These are phyloP conservation scores for Oryzias celebensis DNA, from an alignment of 2,113 vertebrate species.

Conservation along the genomic window DNA sequence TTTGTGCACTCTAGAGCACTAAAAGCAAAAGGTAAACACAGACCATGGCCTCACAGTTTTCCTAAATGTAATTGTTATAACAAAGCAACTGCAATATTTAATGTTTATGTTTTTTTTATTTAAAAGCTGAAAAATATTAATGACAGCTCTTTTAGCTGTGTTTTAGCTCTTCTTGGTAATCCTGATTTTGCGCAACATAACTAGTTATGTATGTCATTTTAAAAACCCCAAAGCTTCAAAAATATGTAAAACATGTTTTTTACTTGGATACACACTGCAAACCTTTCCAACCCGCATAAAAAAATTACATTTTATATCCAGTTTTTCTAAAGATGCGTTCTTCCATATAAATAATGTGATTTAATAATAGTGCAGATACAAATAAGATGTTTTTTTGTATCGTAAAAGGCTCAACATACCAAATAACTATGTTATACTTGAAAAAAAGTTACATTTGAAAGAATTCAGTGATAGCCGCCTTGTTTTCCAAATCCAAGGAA, in stretches of 20 bases:
- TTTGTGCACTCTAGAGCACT: background rate
- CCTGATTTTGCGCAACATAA: constrained; percentile 16
- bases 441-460: too few relatives aligned
- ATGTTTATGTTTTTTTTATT: background rate
- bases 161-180: constrained; percentile 1
- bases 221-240: constrained; percentile 12
- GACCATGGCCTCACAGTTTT: background rate
- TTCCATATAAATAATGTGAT: too few relatives aligned
- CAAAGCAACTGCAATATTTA: too few relatives aligned
- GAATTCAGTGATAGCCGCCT: too few relatives aligned
- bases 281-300: constrained; percentile 24
- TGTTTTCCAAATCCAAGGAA: too few relatives aligned
- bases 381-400: too few relatives aligned
- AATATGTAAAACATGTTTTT: constrained; percentile 5
- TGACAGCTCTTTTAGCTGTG: too few relatives aligned
- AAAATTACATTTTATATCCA: constrained; percentile 1
- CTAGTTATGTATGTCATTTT: background rate
- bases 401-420: too few relatives aligned
- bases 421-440: too few relatives aligned
- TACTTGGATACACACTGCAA: constrained; percentile 11
- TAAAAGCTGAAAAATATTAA: background rate
- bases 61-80: too few relatives aligned
- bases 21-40: background rate
- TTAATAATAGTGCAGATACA: too few relatives aligned
- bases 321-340: too few relatives aligned